Base-by-base conservation (phyloP, 2,113 vertebrate genomes). In the Onychostoma macrolepis region DNA sequence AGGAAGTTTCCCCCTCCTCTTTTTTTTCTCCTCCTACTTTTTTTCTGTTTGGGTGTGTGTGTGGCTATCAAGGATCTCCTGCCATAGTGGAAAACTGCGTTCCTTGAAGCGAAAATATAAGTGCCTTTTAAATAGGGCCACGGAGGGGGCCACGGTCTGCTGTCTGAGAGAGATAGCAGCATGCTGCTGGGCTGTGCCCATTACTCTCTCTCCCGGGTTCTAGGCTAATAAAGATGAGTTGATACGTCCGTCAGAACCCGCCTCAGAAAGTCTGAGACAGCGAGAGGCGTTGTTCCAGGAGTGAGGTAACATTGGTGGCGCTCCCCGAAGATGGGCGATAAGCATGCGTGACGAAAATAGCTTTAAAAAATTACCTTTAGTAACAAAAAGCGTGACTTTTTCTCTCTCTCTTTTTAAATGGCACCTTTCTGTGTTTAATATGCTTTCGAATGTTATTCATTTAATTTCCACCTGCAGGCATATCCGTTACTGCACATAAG, bases 111-210 rank as follows among this genome's bases (percentile, higher is more conserved):
- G 13, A 88, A 89, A 90, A 65, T 90, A 87, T 91, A 90, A 86
- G 89, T 91, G 86, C 81, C 80, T 90, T 88, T 91, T 90, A 90
- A 91, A 90, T 87, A 89, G 84, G 80, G 87, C 80, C 86, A 75
- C 30, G 41, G 80, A 83, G 86, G 79, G 63, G 19, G 28, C 45
- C 30, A 67, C n/a, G 36, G 72, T n/a, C 19, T 30, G 43, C 89
- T 89, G 86, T 89, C 87, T 89, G 72, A 74, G 45, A 75, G 80
- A 89, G 88, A 90, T 88, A 87, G 89, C 50, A 38, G 72, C n/a
- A 33, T 7, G 50, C 85, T 76, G 86, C 87, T 72, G 80, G 33
- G 76, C 80, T 83, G 65, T 15, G 15, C 45, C 63, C 82, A 26
- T 81, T 50, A 76, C 80, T 74, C 48, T 63, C 84, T 71, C 72